Conservation (phyloP, 2,113 vertebrate genomes). For the Poecilia latipinna region DNA sequence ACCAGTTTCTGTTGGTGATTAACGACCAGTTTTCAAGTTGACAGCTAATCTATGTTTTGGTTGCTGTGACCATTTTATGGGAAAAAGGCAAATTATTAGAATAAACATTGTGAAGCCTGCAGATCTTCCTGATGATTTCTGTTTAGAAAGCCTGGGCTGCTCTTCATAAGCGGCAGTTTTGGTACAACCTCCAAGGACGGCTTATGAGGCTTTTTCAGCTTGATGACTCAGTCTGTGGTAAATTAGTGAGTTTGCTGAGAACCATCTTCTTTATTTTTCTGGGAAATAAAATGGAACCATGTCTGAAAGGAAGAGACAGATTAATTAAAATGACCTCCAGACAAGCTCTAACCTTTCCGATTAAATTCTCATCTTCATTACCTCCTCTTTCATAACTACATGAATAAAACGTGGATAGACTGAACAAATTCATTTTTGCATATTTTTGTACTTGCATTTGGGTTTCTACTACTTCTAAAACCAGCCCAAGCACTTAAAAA, state of each 20-base stretch:
- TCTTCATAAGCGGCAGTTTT: not conserved
- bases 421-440: not conserved
- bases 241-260: not conserved
- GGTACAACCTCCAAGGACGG: not conserved
- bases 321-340: not conserved
- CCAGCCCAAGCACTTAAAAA: no score
- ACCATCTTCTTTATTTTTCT: not conserved
- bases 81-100: not conserved
- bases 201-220: not conserved
- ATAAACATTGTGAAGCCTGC: not conserved
- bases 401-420: not conserved
- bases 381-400: conserved; percentile 15
- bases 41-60: not conserved
- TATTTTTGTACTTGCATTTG: no score
- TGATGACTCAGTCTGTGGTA: not conserved
- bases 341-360: not conserved
- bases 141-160: not conserved
- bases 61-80: not conserved
- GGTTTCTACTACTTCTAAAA: no score
- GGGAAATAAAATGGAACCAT: not conserved
- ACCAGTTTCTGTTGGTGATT: not conserved
- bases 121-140: not conserved
- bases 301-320: not conserved
- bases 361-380: not conserved
- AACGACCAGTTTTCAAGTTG: not conserved